These are phyloP conservation scores for Trialeurodes vaporariorum DNA, from an alignment of 1,140 invertebrate genomes.

Conservation along the genomic window DNA sequence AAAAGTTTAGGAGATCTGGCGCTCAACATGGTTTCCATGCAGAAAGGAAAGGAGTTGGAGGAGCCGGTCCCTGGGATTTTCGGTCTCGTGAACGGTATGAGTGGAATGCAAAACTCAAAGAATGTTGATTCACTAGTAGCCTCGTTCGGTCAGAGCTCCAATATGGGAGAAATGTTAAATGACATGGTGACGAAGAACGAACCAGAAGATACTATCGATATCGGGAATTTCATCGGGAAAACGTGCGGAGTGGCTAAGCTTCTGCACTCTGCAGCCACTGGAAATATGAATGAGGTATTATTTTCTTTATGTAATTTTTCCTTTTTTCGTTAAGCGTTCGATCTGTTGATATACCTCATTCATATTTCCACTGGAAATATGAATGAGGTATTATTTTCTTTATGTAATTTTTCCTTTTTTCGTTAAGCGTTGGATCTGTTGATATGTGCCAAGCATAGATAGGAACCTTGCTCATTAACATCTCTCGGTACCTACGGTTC, in stretches of 20 bases:
- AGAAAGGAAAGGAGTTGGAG: background rate
- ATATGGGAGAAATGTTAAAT: background rate
- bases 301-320: no score
- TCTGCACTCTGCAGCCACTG: background rate
- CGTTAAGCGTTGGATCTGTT: no score
- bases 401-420: no score
- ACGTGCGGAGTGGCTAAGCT: background rate
- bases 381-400: no score
- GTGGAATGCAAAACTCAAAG: background rate
- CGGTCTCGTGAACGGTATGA: background rate
- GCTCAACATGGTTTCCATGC: background rate
- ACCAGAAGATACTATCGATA: background rate
- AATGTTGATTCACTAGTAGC: background rate
- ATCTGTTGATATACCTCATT: no score
- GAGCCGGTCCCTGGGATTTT: background rate
- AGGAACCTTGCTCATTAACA: no score
- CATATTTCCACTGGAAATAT: background rate
- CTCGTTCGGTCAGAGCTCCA: background rate
- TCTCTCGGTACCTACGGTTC: no score
- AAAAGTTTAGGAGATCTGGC: background rate
- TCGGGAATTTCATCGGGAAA: background rate
- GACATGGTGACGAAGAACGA: background rate
- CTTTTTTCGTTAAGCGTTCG: no score
- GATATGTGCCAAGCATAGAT: no score
- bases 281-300: background rate